phyloP scores from a whole-genome alignment of 2,888 invertebrate genomes.

The Tipula helvola region DNA sequence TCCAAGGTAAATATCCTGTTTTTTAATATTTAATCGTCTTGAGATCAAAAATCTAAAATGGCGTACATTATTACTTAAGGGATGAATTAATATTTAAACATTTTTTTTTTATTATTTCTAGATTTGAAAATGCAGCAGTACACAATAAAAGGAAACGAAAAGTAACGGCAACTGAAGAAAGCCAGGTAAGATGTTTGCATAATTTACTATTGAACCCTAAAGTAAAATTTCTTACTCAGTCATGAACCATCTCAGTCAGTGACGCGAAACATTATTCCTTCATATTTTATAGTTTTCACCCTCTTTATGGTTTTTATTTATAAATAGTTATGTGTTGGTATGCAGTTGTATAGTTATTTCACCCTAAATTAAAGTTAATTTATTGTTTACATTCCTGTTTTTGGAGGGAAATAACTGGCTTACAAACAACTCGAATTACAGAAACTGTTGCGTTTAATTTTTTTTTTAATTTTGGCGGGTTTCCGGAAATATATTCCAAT shows the following conservation, averaged over 20 bases:
- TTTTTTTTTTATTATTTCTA: neutral
- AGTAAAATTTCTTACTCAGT: neutral
- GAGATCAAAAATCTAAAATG: neutral
- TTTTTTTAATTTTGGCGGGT: neutral
- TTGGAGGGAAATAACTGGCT: neutral
- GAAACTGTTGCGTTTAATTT: neutral
- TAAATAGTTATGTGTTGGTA: neutral
- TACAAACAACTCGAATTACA: neutral
- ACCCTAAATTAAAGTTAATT: neutral
- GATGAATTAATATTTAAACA: neutral
- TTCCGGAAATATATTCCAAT: neutral
- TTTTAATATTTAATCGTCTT: neutral
- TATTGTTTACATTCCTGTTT: neutral
- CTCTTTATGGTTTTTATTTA: neutral
- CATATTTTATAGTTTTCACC: neutral
- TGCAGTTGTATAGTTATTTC: neutral
- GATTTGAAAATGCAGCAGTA: neutral
- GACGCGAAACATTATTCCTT: neutral
- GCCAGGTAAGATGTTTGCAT: slow-evolving; percentile 4
- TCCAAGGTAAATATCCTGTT: neutral
- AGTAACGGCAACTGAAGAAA: slow-evolving; percentile 4
- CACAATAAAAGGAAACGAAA: slow-evolving; percentile 7
- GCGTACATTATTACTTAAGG: neutral
- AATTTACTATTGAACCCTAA: neutral
- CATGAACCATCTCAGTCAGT: neutral